Evolutionary conservation across 2,113 vertebrate species (phyloP), one percentile per base, ranked within the genome.

Genomic region (Crotophaga sulcirostris): DNA sequence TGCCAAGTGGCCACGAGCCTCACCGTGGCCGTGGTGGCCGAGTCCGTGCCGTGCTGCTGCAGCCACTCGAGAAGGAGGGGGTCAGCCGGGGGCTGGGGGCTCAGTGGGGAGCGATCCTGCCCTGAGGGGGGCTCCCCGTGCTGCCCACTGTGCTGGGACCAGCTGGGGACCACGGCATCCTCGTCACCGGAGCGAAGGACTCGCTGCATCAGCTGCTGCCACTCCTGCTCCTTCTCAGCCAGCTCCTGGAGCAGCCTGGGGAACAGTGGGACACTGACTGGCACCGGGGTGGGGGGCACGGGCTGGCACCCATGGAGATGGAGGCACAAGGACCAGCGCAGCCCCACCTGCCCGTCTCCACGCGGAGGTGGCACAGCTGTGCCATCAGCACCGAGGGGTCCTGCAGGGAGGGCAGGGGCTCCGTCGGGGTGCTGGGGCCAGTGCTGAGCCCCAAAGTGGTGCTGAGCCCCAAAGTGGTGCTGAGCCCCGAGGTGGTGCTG

Each of bases 171-270:
- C 4, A 3, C 1, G 3, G 51, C 9, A 16, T 96, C 96, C 11
- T 84, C 36, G n/a, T 97, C 89, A 64, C 96, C 85, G 15, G 60
- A 80, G 86, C 78, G 87, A 26, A 99, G 84, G 1, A 80, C 95
- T 34, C 29, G 95, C 26, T 76, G 98, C 73, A 98, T 92, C 40
- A 99, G 97, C 56, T 93, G 89, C 84, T 98, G 99, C 96, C 97
- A 99, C 85, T 99, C 98, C 8, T 60, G 94, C 93, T 99, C 99
- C 93, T 98, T 99, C 91, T 98, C 97, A 2, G 83, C 98, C 94
- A 99, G 97, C 89, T 98, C 94, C 75, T 84, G 97, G 59, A 98
- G 98, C 63, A 99, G 97, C 90, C 99, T 99, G 95, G 19, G 59
- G 67, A 33, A 15, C 5, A 24, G 29, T 3, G 3, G 42, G n/a